Evolutionary conservation across 2,797 vertebrate species (phyloP).

Genomic region (Leucoraja ocellata): DNA sequence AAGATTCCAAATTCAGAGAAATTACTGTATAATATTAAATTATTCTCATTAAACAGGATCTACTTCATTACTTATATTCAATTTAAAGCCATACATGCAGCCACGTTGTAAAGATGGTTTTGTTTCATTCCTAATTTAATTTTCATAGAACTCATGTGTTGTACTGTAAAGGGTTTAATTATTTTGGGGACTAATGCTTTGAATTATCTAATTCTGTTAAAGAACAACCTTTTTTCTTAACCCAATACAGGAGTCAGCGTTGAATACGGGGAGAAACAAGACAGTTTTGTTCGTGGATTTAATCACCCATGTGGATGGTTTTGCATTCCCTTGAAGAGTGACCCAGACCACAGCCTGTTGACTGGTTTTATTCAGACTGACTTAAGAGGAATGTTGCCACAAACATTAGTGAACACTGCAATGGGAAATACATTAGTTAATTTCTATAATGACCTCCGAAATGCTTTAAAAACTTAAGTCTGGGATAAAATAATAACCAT

Average conservation of each 20-base stretch:
- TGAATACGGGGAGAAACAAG: slow-evolving; percentile 55
- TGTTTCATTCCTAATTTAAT: background rate
- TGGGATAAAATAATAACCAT: background rate
- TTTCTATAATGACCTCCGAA: slow-evolving; percentile 68
- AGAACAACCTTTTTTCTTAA: slow-evolving; percentile 39
- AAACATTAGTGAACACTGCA: slow-evolving; percentile 67
- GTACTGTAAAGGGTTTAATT: background rate
- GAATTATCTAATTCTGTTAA: background rate
- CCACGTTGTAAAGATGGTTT: background rate
- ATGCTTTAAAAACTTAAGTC: slow-evolving; percentile 52
- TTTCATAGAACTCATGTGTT: background rate
- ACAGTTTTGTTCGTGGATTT: slow-evolving; percentile 65
- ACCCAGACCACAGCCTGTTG: slow-evolving; percentile 57
- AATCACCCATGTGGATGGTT: slow-evolving; percentile 80
- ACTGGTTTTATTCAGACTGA: slow-evolving; percentile 78
- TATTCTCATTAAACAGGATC: background rate
- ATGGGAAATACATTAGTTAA: slow-evolving; percentile 65
- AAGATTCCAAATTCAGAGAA: background rate
- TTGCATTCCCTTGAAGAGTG: slow-evolving; percentile 61
- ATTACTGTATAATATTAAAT: background rate
- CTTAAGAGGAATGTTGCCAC: slow-evolving; percentile 68
- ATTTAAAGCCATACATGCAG: background rate
- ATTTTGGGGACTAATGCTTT: background rate
- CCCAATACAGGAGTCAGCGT: slow-evolving; percentile 61
- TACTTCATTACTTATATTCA: background rate